Base-by-base conservation (phyloP, 2,113 vertebrate genomes). In the Martes martes region DNA sequence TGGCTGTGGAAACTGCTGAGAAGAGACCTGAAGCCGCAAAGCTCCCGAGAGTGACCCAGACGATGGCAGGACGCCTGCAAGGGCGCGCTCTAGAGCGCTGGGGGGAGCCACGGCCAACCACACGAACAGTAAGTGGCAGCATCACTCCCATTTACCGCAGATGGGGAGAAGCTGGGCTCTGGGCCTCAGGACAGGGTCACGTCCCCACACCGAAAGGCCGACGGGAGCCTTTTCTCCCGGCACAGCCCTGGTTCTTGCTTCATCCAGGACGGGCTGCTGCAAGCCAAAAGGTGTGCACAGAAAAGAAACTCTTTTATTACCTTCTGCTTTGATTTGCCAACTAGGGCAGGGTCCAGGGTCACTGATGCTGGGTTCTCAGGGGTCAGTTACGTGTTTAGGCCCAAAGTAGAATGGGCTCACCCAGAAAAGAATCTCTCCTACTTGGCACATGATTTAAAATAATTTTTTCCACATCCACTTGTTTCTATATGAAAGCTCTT, bases 401-500 rank as follows among this genome's bases (percentile, higher is more conserved):
- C 18, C 67, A 85, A 89, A 52, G 90, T 50, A 88, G 90, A 85
- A 88, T 11, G 73, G 67, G 21, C 76, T 94, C 39, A 47, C 59
- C 57, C 87, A 88, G 84, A 95, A 95, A 89, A 96, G 11, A 67
- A 50, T 92, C 81, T 92, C 69, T 92, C 76, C 59, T 69, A 67
- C 14, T 1, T 80, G 69, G 92, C 28, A 94, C 28, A 26, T 52
- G 71, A 91, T 57, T 95, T 96, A 23, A 91, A 98, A 76, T 74
- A 59, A 94, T 50, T 94, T 94, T 71, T 31, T 81, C 69, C 95
- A 89, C 2, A 80, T 71, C 24, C 90, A 94, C 39, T 47, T 92
- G 61, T 86, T 96, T 92, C 90, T 89, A 2, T 15, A 93, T 80
- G 89, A 91, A 82, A 80, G 74, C 47, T 94, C 95, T 97, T 96